Conservation (phyloP, 35 echinoderm and acorn worm species). For the Anneissia japonica region DNA sequence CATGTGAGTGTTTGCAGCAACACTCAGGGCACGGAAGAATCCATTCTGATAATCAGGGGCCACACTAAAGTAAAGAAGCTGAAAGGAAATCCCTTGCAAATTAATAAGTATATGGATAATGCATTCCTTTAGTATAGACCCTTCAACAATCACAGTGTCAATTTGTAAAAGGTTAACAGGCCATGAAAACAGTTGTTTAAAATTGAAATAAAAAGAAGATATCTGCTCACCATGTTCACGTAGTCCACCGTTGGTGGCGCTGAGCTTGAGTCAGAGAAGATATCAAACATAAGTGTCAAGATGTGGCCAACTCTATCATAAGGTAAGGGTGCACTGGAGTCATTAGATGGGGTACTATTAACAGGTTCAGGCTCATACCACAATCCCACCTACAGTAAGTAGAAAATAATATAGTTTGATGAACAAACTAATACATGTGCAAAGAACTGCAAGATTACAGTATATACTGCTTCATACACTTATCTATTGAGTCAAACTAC, state of each 20-base stretch:
- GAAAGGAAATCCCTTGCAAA: neutral
- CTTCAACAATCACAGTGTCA: neutral
- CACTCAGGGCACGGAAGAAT: conserved; percentile 89
- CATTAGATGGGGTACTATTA: conserved; percentile 27
- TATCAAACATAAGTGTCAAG: conserved; percentile 67
- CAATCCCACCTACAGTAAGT: conserved; percentile 51
- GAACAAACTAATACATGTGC: no score
- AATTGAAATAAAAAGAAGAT: neutral
- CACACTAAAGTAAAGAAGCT: conserved; percentile 89
- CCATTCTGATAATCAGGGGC: conserved; percentile 60
- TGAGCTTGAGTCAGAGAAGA: conserved; percentile 56
- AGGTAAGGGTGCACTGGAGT: conserved; percentile 45
- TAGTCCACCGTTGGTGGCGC: conserved; percentile 77
- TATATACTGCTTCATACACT: no score
- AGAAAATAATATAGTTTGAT: neutral
- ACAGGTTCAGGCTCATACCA: conserved; percentile 57
- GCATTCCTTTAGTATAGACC: no score
- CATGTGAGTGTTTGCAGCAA: conserved; percentile 74
- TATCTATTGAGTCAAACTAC: no score
- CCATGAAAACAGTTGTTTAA: no score
- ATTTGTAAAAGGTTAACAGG: neutral
- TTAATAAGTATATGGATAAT: no score
- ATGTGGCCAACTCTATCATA: conserved; percentile 63
- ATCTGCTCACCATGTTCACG: conserved; percentile 67
- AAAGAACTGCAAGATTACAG: no score